A percentile compares a stretch with the other conserved stretches of the same genome.
These are phyloP conservation scores for Leucoma salicis DNA, from an alignment of 2,888 invertebrate species.

Conservation along the genomic window DNA sequence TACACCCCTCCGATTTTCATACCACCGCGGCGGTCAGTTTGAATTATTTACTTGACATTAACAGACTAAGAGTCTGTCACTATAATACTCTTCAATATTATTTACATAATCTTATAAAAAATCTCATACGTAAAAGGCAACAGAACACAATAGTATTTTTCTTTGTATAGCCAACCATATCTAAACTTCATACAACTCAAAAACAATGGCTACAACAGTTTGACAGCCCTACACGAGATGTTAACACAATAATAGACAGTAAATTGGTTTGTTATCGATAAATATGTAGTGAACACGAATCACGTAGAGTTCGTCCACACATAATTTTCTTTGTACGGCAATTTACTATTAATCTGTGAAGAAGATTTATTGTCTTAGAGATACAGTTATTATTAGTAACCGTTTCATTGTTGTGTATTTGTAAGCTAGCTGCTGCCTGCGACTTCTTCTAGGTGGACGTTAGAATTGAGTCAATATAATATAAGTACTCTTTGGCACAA, in stretches of 20 bases:
- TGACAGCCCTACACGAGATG: constrained; percentile 9
- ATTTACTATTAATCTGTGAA: constrained; percentile 31
- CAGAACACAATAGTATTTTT: background rate
- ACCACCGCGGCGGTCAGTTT: no score
- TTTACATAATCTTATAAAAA: no score
- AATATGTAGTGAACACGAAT: constrained; percentile 46
- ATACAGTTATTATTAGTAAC: constrained; percentile 8
- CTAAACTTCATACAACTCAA: background rate
- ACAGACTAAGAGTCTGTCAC: no score
- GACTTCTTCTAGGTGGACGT: no score
- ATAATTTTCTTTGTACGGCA: constrained; percentile 41
- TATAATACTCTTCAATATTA: no score
- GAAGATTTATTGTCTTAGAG: constrained; percentile 22
- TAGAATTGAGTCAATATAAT: no score
- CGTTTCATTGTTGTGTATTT: no score
- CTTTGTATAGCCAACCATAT: background rate
- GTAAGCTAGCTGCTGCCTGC: no score
- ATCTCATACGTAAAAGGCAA: no score
- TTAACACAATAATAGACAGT: constrained; percentile 46
- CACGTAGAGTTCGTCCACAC: constrained; percentile 40
- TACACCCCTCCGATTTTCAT: no score
- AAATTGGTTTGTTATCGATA: constrained; percentile 55
- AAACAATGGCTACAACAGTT: constrained; percentile 3
- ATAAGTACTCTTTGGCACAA: no score
- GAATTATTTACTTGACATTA: no score